phyloP scores from a whole-genome alignment of 2,797 vertebrate genomes.

The Schizopygopsis malacanthus region DNA sequence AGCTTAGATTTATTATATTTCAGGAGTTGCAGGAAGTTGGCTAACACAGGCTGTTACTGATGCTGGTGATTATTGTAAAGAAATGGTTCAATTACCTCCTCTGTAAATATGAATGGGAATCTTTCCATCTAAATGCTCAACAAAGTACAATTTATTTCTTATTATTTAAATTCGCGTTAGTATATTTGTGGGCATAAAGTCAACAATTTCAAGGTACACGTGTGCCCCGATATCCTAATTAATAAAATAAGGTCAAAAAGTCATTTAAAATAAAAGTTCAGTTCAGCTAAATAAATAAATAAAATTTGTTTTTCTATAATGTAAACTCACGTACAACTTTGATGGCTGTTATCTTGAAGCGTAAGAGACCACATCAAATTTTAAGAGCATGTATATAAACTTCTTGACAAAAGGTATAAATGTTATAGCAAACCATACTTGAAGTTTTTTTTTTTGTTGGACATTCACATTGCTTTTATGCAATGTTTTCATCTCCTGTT shows the following conservation, averaged over 20 bases:
- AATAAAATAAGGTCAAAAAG: background rate
- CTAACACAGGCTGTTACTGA: conserved; percentile 36
- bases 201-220: background rate
- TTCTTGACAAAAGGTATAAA: background rate
- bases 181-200: background rate
- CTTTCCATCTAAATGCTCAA: conserved; percentile 30
- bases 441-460: background rate
- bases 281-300: background rate
- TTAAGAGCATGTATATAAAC: background rate
- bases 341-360: background rate
- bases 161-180: background rate
- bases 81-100: conserved; percentile 24
- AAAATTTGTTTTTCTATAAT: too few relatives aligned
- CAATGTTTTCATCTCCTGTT: conserved; percentile 28
- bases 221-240: background rate
- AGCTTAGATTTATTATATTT: background rate
- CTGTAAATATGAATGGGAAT: conserved; percentile 1
- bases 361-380: background rate
- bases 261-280: background rate
- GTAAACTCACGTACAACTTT: background rate
- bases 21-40: conserved; percentile 38
- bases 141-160: background rate
- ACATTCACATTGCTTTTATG: conserved; percentile 50
- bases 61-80: conserved; percentile 19
- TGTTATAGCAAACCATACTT: background rate